Conservation (phyloP, 2,888 invertebrate genomes). For the Eristalis tenax region DNA sequence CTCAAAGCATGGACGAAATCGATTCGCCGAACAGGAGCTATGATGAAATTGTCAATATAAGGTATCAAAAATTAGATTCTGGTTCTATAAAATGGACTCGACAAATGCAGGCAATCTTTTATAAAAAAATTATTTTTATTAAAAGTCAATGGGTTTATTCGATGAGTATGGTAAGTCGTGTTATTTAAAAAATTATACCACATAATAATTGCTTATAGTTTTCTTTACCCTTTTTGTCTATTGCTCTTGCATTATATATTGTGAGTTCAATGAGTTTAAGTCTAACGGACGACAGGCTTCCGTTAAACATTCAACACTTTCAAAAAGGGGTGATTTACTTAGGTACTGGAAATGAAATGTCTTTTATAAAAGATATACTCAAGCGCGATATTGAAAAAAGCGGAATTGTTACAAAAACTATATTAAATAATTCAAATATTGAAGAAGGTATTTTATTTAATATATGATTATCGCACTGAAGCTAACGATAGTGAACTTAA, state of each 20-base stretch:
- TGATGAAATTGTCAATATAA: constrained; percentile 68
- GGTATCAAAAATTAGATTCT: constrained; percentile 73
- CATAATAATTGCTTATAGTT: constrained; percentile 72
- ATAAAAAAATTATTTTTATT: constrained; percentile 79
- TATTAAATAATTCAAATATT: constrained; percentile 47
- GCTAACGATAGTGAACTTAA: neutral
- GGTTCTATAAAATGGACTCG: constrained; percentile 69
- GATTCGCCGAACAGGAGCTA: constrained; percentile 73
- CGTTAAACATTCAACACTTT: constrained; percentile 75
- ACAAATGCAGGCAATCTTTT: constrained; percentile 78
- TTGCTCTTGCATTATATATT: constrained; percentile 74
- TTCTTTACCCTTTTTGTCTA: constrained; percentile 74
- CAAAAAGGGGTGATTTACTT: constrained; percentile 74
- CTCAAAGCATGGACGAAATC: constrained; percentile 76
- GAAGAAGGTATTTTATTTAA: constrained; percentile 27
- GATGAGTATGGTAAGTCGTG: constrained; percentile 75
- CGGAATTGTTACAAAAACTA: constrained; percentile 73
- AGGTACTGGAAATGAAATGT: neutral
- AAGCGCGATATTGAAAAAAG: constrained; percentile 74
- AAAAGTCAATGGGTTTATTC: constrained; percentile 76
- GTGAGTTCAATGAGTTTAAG: constrained; percentile 76
- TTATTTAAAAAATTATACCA: neutral
- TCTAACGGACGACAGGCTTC: constrained; percentile 74
- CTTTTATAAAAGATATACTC: constrained; percentile 72
- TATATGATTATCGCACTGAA: neutral